A percentile compares a stretch with the other conserved stretches of the same genome.
These are phyloP conservation scores for Crypturellus undulatus DNA, from an alignment of 2,113 vertebrate species.

Conservation along the genomic window DNA sequence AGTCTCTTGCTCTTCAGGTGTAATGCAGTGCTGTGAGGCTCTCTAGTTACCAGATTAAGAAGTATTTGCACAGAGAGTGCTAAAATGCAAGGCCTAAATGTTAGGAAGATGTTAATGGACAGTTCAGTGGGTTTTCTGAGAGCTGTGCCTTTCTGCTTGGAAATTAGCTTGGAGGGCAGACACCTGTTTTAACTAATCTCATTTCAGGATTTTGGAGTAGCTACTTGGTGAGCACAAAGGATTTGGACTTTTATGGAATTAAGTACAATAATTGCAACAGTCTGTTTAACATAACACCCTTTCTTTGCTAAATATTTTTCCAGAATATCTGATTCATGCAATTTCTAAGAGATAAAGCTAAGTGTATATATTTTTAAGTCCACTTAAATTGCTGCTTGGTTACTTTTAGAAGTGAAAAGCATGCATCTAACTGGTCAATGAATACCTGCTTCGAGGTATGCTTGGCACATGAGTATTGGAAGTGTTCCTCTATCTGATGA, in stretches of 20 bases:
- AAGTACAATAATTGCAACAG: neutral
- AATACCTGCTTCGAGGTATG: neutral
- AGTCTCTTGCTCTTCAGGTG: neutral
- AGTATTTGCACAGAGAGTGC: neutral
- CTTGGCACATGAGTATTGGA: neutral
- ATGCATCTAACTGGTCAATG: neutral
- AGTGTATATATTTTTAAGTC: neutral
- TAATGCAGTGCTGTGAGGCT: neutral
- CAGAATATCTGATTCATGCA: neutral
- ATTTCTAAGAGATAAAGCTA: neutral
- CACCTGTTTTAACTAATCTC: neutral
- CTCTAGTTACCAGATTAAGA: neutral
- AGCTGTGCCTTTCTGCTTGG: too few relatives aligned
- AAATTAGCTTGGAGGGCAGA: neutral
- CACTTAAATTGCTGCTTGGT: neutral
- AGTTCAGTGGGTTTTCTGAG: neutral
- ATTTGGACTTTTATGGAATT: neutral
- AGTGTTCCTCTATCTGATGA: neutral
- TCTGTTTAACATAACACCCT: neutral
- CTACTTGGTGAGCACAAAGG: neutral
- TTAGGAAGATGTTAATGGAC: neutral
- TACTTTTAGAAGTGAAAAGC: neutral
- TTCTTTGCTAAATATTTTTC: neutral
- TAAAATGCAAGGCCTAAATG: neutral
- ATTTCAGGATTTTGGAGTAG: neutral